Percentiles rank a stretch among this genome's conserved stretches.
Evolutionary conservation across 2,888 invertebrate genomes (phyloP).

Genomic region (Acronicta psi): DNA sequence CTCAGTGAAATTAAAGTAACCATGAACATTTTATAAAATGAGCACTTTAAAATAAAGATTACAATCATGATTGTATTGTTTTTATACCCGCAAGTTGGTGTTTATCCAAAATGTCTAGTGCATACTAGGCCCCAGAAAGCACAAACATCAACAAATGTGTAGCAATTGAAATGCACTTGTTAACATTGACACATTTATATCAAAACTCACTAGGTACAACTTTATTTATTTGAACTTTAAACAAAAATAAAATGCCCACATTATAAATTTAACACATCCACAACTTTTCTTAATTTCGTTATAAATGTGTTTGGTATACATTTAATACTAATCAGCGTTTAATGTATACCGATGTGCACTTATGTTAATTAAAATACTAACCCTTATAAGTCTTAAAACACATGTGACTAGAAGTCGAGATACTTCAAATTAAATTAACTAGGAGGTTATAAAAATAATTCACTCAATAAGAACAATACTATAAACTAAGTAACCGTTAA

Average conservation of each 20-base stretch:
- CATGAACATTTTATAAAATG: too few relatives aligned
- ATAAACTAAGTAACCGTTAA: constrained; percentile 58
- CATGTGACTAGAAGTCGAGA: constrained; percentile 54
- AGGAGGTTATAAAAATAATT: constrained; percentile 54
- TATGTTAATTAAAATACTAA: constrained; percentile 31
- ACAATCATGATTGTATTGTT: too few relatives aligned
- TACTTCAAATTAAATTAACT: constrained; percentile 40
- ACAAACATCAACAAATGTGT: constrained; percentile 15
- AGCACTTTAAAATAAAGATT: too few relatives aligned
- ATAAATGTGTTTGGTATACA: constrained; percentile 11
- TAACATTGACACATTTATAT: constrained; percentile 22
- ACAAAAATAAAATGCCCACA: constrained; percentile 36
- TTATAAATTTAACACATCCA: constrained; percentile 15
- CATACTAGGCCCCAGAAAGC: constrained; percentile 22
- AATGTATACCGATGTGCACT: not conserved
- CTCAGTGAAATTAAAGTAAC: too few relatives aligned
- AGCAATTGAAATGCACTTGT: constrained; percentile 4
- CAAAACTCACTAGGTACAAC: constrained; percentile 5
- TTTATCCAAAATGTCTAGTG: constrained; percentile 4
- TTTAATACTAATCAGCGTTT: constrained; percentile 7
- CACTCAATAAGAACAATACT: constrained; percentile 54
- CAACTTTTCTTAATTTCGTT: constrained; percentile 14
- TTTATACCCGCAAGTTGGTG: not conserved
- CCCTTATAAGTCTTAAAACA: constrained; percentile 27
- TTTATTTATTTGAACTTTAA: constrained; percentile 4